A percentile compares a stretch with the other conserved stretches of the same genome.
Evolutionary conservation across 2,797 vertebrate species (phyloP).

Genomic region (Petrocephalus schoutedeni): DNA sequence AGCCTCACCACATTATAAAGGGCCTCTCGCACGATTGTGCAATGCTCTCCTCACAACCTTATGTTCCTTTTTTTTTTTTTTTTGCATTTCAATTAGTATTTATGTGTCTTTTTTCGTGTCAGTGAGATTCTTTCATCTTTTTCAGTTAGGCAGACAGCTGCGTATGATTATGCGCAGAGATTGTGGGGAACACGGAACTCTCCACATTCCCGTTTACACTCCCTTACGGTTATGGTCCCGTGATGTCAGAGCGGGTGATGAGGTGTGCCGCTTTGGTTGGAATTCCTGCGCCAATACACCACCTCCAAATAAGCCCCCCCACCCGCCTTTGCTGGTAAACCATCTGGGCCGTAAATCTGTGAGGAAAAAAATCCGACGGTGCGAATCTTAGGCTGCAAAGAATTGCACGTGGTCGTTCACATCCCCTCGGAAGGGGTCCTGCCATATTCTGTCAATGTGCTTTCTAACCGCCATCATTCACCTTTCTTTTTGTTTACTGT

Average conservation of each 20-base stretch:
- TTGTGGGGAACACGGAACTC: not conserved
- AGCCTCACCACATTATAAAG: not conserved
- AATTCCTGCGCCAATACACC: not conserved
- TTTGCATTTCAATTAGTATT: constrained; percentile 5
- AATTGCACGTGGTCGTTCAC: not conserved
- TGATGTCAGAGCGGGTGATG: not conserved
- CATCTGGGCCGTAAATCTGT: not conserved
- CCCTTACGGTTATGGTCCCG: not conserved
- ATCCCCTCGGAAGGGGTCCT: not conserved
- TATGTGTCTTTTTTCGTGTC: not conserved
- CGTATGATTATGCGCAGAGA: not conserved
- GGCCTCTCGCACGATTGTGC: not conserved
- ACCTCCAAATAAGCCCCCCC: not conserved
- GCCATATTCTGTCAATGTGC: not conserved
- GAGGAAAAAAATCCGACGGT: not conserved
- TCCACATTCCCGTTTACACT: not conserved
- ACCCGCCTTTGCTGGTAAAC: not conserved
- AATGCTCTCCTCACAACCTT: not conserved
- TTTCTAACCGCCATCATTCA: not conserved
- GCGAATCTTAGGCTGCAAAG: not conserved
- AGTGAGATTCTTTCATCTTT: not conserved
- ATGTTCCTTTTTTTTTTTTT: not conserved
- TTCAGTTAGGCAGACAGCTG: not conserved
- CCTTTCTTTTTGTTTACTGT: not conserved
- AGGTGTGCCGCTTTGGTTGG: not conserved